These are phyloP conservation scores for Typhlomys cinereus DNA, from an alignment of 2,113 vertebrate genomes.

Conservation along the genomic window DNA sequence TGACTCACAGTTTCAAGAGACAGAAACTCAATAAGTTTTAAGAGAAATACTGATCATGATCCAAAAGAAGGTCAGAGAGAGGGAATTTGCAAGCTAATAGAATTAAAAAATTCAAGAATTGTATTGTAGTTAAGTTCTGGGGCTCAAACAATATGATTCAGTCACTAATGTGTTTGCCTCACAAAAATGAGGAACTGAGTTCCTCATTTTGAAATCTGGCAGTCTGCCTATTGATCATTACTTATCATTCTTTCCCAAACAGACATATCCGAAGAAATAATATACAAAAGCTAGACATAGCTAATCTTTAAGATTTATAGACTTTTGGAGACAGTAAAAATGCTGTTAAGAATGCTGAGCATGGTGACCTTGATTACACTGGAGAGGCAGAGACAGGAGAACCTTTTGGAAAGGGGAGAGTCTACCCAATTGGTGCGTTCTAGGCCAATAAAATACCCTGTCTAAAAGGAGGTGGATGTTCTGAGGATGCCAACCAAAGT, in stretches of 20 bases:
- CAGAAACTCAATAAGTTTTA: no score
- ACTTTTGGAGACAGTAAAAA: conserved; percentile 10
- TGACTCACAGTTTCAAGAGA: no score
- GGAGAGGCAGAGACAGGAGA: not conserved
- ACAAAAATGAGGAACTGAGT: not conserved
- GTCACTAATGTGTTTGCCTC: not conserved
- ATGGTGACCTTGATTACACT: not conserved
- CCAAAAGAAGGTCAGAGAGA: not conserved
- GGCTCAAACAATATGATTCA: not conserved
- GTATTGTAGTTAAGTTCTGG: not conserved
- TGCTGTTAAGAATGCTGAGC: no score
- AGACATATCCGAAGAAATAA: conserved; percentile 21
- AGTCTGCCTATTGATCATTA: not conserved
- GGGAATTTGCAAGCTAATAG: not conserved
- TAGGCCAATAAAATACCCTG: not conserved
- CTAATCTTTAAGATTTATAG: not conserved
- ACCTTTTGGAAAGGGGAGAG: no score
- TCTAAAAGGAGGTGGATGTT: not conserved
- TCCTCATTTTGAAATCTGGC: conserved; percentile 33
- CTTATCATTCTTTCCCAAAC: conserved; percentile 14
- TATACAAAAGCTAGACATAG: not conserved
- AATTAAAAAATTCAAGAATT: not conserved
- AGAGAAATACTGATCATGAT: not conserved
- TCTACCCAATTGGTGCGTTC: not conserved
- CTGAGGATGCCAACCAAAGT: not conserved